A percentile compares a stretch with the other conserved stretches of the same genome.
These are phyloP conservation scores for Sarcophaga bullata DNA, from an alignment of 1,140 invertebrate species.

Conservation along the genomic window DNA sequence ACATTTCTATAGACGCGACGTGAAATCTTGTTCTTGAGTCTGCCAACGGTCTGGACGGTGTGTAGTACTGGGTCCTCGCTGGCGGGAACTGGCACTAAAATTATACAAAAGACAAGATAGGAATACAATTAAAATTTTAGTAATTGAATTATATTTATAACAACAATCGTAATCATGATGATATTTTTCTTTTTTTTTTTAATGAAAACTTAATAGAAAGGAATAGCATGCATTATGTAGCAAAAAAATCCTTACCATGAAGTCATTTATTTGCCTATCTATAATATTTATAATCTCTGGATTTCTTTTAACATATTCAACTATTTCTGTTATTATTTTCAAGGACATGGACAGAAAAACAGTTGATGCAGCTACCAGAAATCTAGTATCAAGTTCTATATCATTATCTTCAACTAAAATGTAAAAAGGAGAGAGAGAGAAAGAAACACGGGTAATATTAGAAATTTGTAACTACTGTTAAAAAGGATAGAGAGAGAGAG, in stretches of 20 bases:
- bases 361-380: constrained; percentile 64
- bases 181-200: background rate
- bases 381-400: constrained; percentile 62
- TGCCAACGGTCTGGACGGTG: constrained; percentile 76
- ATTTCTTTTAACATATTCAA: constrained; percentile 64
- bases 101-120: constrained; percentile 17
- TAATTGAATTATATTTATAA: background rate
- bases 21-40: constrained; percentile 76
- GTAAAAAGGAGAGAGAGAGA: constrained; percentile 45
- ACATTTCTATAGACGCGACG: constrained; percentile 74
- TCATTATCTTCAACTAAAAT: constrained; percentile 55
- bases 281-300: constrained; percentile 62
- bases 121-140: constrained; percentile 7
- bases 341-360: constrained; percentile 64
- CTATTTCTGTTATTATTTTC: constrained; percentile 63
- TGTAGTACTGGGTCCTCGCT: constrained; percentile 74
- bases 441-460: constrained; percentile 8
- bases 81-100: constrained; percentile 70
- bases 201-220: background rate
- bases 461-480: background rate
- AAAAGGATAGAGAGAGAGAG: background rate
- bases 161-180: background rate
- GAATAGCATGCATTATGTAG: background rate
- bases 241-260: constrained; percentile 59
- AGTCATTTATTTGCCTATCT: constrained; percentile 64